Percentiles rank a stretch among this genome's conserved stretches.
Conservation (phyloP, 2,888 invertebrate species). For the Eurytoma adleriae region DNA sequence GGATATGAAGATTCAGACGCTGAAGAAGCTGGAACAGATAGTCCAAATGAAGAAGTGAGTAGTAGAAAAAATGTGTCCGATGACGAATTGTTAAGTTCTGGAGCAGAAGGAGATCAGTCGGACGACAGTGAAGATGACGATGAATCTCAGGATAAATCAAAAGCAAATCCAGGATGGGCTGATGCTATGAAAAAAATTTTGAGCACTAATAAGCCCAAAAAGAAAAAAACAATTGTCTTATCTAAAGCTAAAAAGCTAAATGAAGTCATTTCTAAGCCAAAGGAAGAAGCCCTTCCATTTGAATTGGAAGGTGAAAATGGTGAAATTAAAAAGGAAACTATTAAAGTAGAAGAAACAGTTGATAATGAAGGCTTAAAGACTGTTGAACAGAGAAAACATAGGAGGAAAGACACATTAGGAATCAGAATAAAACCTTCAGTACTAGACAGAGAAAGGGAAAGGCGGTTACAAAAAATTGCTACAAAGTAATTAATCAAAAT, state of each 20-base stretch:
- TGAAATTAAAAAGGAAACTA: constrained; percentile 71
- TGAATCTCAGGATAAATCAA: constrained; percentile 48
- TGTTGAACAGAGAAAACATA: constrained; percentile 67
- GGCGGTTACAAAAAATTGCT: constrained; percentile 87
- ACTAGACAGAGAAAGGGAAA: constrained; percentile 87
- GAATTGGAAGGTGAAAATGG: constrained; percentile 82
- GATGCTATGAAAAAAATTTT: constrained; percentile 89
- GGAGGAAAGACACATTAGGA: constrained; percentile 79
- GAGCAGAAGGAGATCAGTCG: constrained; percentile 43
- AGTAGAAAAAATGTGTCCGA: constrained; percentile 18
- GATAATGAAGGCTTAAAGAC: constrained; percentile 65
- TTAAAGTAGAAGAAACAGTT: constrained; percentile 60
- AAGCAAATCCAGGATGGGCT: constrained; percentile 85
- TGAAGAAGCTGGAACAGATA: constrained; percentile 52
- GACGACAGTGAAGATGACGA: constrained; percentile 26
- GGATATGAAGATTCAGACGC: constrained; percentile 50
- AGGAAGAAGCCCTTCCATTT: constrained; percentile 77
- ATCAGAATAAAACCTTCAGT: constrained; percentile 87
- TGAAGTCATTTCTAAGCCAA: constrained; percentile 77
- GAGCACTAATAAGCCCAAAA: constrained; percentile 84
- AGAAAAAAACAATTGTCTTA: constrained; percentile 85
- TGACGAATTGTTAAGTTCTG: constrained; percentile 48
- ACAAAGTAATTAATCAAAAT: constrained; percentile 78
- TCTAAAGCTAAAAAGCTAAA: constrained; percentile 87
- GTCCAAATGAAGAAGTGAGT: constrained; percentile 53